Evolutionary conservation across 53 echinoderm and acorn worm genomes (phyloP), one percentile per base, ranked within the genome.

Genomic region (Paelopatides confundens): DNA sequence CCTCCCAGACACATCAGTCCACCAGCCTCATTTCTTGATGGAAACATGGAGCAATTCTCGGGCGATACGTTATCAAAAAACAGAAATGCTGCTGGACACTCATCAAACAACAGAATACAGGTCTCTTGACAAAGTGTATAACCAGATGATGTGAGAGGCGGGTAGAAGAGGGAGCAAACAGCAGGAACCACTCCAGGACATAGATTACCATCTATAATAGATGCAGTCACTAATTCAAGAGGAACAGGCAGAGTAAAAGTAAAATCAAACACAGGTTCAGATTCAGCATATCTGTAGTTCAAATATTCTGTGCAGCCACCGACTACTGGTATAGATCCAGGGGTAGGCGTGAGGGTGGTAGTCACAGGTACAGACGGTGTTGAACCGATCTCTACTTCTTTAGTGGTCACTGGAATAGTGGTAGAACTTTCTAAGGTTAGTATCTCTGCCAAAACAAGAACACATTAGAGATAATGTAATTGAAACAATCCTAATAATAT

Each of bases 241-340:
- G 40, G 39, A 39, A 71, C 3, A 3, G 50, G 1, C 29, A 26
- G 77, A 28, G 5, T 39, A 1, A 31, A 27, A 15, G 50, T 50
- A 13, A 50, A 23, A 7, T 17, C 12, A 17, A 31, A 17, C 26
- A 28, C 11, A 27, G 76, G 76, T 3, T 37, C 37, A 12, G 78
- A 18, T 17, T 51, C 28, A 7, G 76, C 76, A 0, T 40, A 7
- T 18, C 10, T 24, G 32, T 78, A 78, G 50, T 49, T 13, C 0
- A 78, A 27, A 51, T 78, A 78, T 4, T 78, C 31, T 30, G 48
- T 32, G 31, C 78, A 78, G 31, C 49, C 18, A 7, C 78, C 78
- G 0, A 6, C 32, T 31, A 78, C 78, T 5, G 76, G 76, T 11
- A 27, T 50, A 5, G 78, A 49, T 1, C 3, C 50, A 17, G 51